Conservation (phyloP, 2,888 invertebrate genomes). For the Ectropis crepuscularia region DNA sequence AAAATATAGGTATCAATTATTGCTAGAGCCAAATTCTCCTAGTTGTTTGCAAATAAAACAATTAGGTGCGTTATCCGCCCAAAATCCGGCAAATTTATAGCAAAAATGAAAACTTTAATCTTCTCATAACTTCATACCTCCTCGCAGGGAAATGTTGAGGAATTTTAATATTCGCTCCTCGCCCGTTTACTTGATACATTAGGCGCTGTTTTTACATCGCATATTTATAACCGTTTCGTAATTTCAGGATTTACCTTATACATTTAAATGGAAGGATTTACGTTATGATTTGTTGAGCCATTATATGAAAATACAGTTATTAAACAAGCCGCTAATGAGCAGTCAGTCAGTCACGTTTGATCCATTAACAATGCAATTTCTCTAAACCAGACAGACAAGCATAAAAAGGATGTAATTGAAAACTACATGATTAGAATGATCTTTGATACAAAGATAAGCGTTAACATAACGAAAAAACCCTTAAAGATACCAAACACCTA, state of each 20-base stretch:
- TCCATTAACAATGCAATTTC: too few relatives aligned
- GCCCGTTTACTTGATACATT: slow-evolving; percentile 67
- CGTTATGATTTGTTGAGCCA: slow-evolving; percentile 7
- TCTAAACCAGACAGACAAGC: too few relatives aligned
- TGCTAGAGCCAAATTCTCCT: background rate
- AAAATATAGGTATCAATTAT: background rate
- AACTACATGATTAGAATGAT: too few relatives aligned
- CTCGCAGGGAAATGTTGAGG: slow-evolving; percentile 41
- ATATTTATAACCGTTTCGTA: slow-evolving; percentile 24
- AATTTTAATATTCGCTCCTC: slow-evolving; percentile 59
- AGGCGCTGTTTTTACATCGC: slow-evolving; percentile 54
- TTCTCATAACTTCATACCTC: slow-evolving; percentile 26
- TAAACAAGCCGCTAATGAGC: background rate
- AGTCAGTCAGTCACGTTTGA: too few relatives aligned
- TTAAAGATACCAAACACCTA: too few relatives aligned
- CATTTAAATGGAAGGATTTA: slow-evolving; percentile 15
- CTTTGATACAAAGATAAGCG: too few relatives aligned
- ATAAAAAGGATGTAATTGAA: too few relatives aligned
- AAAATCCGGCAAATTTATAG: slow-evolving; percentile 6
- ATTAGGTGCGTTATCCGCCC: background rate
- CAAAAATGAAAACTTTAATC: slow-evolving; percentile 24
- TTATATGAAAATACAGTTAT: background rate
- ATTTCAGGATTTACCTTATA: slow-evolving; percentile 20
- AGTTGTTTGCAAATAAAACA: background rate
- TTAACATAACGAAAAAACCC: too few relatives aligned